Base-by-base conservation (phyloP, 2,888 invertebrate genomes). In the Cepaea hortensis region DNA sequence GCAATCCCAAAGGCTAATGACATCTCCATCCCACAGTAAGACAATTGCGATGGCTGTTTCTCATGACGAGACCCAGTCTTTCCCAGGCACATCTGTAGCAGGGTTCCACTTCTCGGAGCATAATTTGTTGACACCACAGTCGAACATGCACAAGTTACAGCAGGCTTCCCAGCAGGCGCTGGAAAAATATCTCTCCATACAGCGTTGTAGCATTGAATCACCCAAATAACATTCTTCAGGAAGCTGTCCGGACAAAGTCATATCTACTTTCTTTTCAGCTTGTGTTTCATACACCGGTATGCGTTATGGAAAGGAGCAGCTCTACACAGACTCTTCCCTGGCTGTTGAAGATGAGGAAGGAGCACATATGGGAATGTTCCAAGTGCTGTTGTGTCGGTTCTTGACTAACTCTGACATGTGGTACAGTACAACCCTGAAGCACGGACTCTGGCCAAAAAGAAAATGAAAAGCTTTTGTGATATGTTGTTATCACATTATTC, bases 111-210 rank as follows among this genome's bases (percentile, higher is more conserved):
- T 62, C 35, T 65, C 62, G 13, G 35, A 46, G 61, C 62, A 79
- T 62, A 13, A 62, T 13, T 5, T 35, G 3, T 79, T 62, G 35
- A 15, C 11, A 50, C 61, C 61, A 3, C 62, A 62, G 15, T 6
- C 55, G 6, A n/a, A n/a, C 62, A 79, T 62, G 35, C 79, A 62
- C 23, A 77, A 77, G 61, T 9, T 77, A 23, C 77, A 77, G 20
- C 77, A 77, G 48, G 20, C 77, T 61, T 62, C 79, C 61, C 62
- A 79, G 35, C 62, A 79, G 13, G 79, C 79, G 0, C 18, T 79
- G 62, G 79, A 79, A 62, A 79, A 23, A 61, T 77, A n/a, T 61
- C 77, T 77, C 11, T 55, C 61, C 3, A 20, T 55, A 5, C 18
- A 77, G 11, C 23, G 61, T 11, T n/a, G n/a, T 61, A 61, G 23